These are phyloP conservation scores for Coluber constrictor DNA, from an alignment of 2,797 vertebrate genomes.

Conservation along the genomic window DNA sequence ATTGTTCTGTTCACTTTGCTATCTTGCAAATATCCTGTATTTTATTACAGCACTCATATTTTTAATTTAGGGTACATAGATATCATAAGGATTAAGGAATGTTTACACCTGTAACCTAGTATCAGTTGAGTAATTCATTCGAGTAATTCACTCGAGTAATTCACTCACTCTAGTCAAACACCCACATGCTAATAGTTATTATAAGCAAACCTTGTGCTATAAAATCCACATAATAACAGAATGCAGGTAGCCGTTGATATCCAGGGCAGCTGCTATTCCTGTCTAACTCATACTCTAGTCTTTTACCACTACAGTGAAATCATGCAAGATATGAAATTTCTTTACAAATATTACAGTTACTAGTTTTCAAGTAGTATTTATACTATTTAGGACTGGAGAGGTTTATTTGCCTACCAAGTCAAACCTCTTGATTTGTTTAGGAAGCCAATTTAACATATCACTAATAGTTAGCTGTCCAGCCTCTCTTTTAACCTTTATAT, in stretches of 20 bases:
- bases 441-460: neutral
- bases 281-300: neutral
- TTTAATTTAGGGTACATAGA: neutral
- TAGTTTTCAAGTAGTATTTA: neutral
- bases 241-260: neutral
- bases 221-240: neutral
- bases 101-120: neutral
- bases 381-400: neutral
- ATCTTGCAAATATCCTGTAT: neutral
- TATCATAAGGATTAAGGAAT: neutral
- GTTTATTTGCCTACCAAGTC: neutral
- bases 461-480: neutral
- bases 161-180: neutral
- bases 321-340: neutral
- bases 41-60: neutral
- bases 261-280: neutral
- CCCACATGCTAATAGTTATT: neutral
- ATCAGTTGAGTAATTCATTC: neutral
- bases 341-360: neutral
- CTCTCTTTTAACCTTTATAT: neutral
- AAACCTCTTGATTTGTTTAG: neutral
- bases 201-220: neutral
- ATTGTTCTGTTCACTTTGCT: neutral
- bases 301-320: no score
- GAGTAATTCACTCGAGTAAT: neutral